Evolutionary conservation across 2,888 invertebrate genomes (phyloP), one percentile per base, ranked within the genome.

Genomic region (Eubasilissa splendida): DNA sequence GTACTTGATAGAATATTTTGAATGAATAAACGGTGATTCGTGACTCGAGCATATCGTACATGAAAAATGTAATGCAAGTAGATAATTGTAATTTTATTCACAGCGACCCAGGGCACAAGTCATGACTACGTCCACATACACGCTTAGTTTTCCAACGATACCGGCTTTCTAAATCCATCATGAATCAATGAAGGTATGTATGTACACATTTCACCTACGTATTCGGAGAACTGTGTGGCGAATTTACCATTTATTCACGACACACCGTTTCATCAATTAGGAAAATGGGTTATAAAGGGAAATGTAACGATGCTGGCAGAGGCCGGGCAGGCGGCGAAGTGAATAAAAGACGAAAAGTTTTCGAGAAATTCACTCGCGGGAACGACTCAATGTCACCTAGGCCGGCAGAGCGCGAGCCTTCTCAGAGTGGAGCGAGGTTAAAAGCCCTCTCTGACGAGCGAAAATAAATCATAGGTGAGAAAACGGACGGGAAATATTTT

Each of bases 81-180:
- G 2, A 42, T 42, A 7, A 12, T 33, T 11, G 33, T 33, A 63
- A 63, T 63, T 63, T 33, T 31, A 63, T 33, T 63, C 11, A 33
- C 63, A 22, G 42, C 63, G 10, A 63, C 12, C 63, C 31, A 33
- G 63, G 12, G 42, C 52, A 68, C 4, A 52, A 52, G 4, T 68
- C 68, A 50, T 68, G 68, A 50, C 68, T 14, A 12, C 63, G 22
- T 22, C 63, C 31, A 33, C 68, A 33, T 50, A 68, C 68, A 50
- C 14, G 9, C 66, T n/a, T 14, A 12, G n/a, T 50, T 63, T 33
- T 65, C 42, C 65, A 42, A 33, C 14, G n/a, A 68, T 52, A 14
- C n/a, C 14, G 68, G 66, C 68, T 68, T 68, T 68, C 68, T 68
- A 68, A 68, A 68, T 33, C 50, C n/a, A 14, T 10, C 63, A 31